Evolutionary conservation across 2,888 invertebrate species (phyloP).

Genomic region (Parnassius mnemosyne): DNA sequence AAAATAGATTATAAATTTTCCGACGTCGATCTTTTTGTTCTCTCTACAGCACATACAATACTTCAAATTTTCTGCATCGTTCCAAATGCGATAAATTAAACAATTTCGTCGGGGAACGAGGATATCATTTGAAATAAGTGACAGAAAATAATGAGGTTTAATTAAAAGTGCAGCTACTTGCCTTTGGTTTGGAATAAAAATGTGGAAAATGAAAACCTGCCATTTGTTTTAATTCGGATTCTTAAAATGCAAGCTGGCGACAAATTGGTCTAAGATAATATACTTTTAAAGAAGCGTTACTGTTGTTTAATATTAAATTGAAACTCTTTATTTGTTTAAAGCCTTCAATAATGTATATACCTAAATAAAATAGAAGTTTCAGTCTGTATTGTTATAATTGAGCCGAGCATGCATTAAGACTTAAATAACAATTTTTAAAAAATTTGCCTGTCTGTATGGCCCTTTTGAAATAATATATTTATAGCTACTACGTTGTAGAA

Average conservation of each 20-base stretch:
- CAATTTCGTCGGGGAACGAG: conserved; percentile 4
- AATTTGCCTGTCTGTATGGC: no score
- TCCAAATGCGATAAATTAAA: conserved; percentile 28
- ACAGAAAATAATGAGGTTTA: conserved; percentile 34
- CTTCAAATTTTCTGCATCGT: conserved; percentile 13
- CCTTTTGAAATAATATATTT: no score
- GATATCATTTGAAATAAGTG: conserved; percentile 24
- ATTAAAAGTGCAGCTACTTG: conserved; percentile 31
- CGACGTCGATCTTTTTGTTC: background rate
- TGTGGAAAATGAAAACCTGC: conserved; percentile 32
- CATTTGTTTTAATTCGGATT: conserved; percentile 30
- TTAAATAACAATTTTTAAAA: no score
- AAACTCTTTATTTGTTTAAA: no score
- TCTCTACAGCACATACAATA: background rate
- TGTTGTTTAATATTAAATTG: no score
- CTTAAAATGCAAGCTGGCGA: background rate
- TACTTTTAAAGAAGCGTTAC: no score
- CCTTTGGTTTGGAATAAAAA: conserved; percentile 23
- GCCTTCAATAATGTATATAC: no score
- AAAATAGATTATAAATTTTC: conserved; percentile 12
- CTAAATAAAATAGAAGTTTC: no score
- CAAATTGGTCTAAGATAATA: no score
- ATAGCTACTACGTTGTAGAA: no score
- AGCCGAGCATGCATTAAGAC: no score
- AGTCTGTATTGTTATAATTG: no score